Base-by-base conservation (phyloP, 2,888 invertebrate species). In the Macrosoma leucophasiata region DNA sequence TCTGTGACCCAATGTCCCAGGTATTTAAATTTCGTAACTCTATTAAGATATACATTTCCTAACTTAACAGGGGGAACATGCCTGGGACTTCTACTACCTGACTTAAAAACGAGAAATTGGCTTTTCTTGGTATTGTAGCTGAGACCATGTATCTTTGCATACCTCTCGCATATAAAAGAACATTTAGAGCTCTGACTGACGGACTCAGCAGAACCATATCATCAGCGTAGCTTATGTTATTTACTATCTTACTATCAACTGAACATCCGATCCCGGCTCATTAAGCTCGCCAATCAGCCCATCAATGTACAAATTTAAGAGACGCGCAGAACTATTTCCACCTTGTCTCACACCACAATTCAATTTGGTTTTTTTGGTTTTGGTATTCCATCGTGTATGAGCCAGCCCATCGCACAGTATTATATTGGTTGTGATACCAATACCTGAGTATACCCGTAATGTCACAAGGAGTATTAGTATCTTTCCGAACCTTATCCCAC, bases 261-360 rank as follows among this genome's bases (percentile, higher is more conserved):
- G 9, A 20, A 12, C 35, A 35, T 7, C 35, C 29, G 9, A 29
- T 11, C 7, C 9, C n/a, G n/a, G 13, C 19, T 31, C 29, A 30
- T 38, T 36, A 33, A 44, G 43, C 31, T 33, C 36, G 9, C n/a
- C 40, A 21, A 44, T 33, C 12, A 41, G 24, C 6, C 22, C 15
- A 11, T 41, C 37, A 6, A 41, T 11, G 12, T 45, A 39, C 3
- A 45, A 23, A 8, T 33, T 41, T 14, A 45, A 45, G n/a, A 41
- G 33, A 5, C 12, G 26, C 1, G 41, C 37, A 3, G 41, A 36
- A 10, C 10, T 39, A 18, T 39, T 3, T 1, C 39, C 38, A 3
- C 33, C 33, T 19, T 33, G 38, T 14, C 38, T 30, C 14, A 38
- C 37, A 2, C 35, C 39, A 12, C 39, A 35, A 13, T 33, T 15